phyloP scores from a whole-genome alignment of 2,797 vertebrate genomes.

The Morelia viridis region DNA sequence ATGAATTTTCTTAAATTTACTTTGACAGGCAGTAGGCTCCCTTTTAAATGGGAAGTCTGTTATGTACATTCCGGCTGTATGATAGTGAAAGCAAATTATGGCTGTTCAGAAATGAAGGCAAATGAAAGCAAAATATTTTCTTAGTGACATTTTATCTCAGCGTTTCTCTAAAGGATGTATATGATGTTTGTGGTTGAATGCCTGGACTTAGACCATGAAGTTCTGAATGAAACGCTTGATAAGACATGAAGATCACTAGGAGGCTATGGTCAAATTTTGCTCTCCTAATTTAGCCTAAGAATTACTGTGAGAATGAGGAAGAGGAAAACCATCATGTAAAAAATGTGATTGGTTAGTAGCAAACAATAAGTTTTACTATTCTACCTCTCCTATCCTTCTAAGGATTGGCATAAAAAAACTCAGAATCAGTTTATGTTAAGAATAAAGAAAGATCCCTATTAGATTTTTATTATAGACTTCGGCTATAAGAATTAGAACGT shows the following conservation, averaged over 20 bases:
- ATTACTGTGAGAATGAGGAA: not conserved
- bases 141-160: not conserved
- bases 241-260: not conserved
- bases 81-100: not conserved
- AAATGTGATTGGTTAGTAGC: not conserved
- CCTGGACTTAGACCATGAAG: not conserved
- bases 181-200: not conserved
- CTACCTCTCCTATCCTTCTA: not conserved
- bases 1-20: not conserved
- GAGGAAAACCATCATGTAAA: not conserved
- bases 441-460: not conserved
- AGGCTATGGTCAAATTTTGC: not conserved
- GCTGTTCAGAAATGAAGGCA: not conserved
- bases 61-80: not conserved
- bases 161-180: not conserved
- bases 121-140: not conserved
- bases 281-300: not conserved
- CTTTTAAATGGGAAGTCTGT: not conserved
- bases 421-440: not conserved
- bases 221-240: not conserved
- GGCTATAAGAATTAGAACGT: not conserved
- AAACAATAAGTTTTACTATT: not conserved
- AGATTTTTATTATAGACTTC: not conserved
- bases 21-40: not conserved
- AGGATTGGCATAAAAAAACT: not conserved